These are phyloP conservation scores for Dicyrtoma fusca DNA, from an alignment of 2,888 invertebrate genomes.

Conservation along the genomic window DNA sequence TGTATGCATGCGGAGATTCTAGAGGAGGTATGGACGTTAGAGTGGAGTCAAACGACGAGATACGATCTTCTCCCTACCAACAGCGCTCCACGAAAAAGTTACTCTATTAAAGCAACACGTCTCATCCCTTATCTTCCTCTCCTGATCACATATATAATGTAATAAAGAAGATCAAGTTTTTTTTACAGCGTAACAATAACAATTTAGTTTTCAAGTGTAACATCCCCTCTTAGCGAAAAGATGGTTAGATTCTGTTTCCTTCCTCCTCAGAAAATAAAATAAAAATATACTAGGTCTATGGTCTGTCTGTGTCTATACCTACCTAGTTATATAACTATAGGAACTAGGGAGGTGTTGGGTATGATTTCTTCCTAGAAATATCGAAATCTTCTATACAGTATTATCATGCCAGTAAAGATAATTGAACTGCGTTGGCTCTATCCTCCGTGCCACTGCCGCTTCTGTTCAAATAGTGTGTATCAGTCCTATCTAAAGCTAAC, in stretches of 20 bases:
- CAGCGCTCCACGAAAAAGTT: no score
- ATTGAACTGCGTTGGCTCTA: background rate
- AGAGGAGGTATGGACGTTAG: no score
- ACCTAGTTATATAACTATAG: no score
- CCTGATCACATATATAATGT: no score
- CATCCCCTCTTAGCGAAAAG: slow-evolving; percentile 19
- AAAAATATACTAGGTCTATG: background rate
- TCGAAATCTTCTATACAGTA: no score
- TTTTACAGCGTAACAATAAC: slow-evolving; percentile 25
- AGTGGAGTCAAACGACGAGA: background rate
- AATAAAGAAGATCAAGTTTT: slow-evolving; percentile 30
- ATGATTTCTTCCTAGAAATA: no score
- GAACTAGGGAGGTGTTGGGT: no score
- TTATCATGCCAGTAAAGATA: no score
- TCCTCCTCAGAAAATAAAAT: slow-evolving; percentile 17
- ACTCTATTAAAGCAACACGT: no score
- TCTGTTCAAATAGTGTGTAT: background rate
- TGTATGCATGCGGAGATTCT: no score
- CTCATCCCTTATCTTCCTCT: no score
- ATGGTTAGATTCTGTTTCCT: slow-evolving; percentile 11
- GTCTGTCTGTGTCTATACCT: background rate
- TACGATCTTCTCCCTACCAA: background rate
- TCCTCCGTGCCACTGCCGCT: background rate
- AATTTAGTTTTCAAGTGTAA: slow-evolving; percentile 14
- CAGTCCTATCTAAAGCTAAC: no score